Base-by-base conservation (phyloP, 2,888 invertebrate genomes). In the Danaus chrysippus region DNA sequence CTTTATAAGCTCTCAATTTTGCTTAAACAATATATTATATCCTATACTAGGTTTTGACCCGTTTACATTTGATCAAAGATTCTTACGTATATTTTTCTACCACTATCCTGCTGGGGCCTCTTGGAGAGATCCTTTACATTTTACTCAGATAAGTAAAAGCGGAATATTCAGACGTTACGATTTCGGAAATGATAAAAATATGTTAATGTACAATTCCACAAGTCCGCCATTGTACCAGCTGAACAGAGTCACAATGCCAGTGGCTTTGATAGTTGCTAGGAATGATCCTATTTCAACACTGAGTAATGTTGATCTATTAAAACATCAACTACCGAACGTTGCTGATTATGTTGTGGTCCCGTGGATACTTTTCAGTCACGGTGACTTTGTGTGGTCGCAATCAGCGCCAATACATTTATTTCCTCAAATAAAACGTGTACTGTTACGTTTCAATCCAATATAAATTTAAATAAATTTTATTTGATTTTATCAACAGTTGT, bases 101-200 rank as follows among this genome's bases (percentile, higher is more conserved):
- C 78, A 81, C 54, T 77, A 70, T 42, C 81, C 81, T 0, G 71
- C 75, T 0, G 78, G 78, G 0, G 73, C 74, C 0, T 80, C 81
- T 0, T 68, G 72, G 17, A 80, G 73, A 66, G 77, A 75, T 43
- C 34, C 81, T 12, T 56, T 70, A 0, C 83, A 84, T 62, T 73
- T 71, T 42, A 56, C 67, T 3, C 81, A 82, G 64, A 68, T 79
- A 10, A 64, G 69, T 3, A 10, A 55, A 1, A 68, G 66, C 0
- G 68, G 66, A 52, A 65, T 52, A 9, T 83, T 83, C 61, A 64
- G 66, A 0, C 59, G 71, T 5, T 84, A 75, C 61, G 78, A 83
- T 43, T 77, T 82, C 58, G 80, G 82, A 0, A 2, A 42, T 0
- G 15, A 2, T 0, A 44, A 66, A 42, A 84, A 83, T 61, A 19